A percentile compares a stretch with the other conserved stretches of the same genome.
Evolutionary conservation across 2,113 vertebrate genomes (phyloP).

Genomic region (Pteropus alecto): DNA sequence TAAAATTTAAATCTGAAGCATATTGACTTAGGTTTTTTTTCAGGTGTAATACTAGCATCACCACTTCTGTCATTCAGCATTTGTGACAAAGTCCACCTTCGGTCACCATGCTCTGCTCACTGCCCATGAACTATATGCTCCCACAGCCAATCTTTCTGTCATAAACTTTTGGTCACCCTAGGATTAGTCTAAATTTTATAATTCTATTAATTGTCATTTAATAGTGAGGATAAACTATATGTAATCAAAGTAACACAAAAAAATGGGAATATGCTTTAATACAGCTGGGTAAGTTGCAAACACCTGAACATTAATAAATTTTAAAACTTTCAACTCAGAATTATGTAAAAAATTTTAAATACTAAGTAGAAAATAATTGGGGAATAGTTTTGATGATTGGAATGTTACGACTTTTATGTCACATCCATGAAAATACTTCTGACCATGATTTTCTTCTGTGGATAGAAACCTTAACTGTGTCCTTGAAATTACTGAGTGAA

Average conservation of each 20-base stretch:
- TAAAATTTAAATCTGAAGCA: background rate
- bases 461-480: background rate
- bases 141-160: fast-evolving
- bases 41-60: fast-evolving
- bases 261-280: background rate
- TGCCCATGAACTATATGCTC: background rate
- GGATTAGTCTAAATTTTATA: background rate
- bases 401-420: background rate
- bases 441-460: background rate
- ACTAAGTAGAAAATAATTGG: background rate
- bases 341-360: background rate
- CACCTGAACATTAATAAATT: background rate
- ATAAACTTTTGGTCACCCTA: background rate
- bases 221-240: background rate
- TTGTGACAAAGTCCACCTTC: no score
- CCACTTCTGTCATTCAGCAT: fast-evolving
- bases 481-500: background rate
- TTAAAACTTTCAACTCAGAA: background rate
- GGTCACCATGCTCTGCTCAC: background rate
- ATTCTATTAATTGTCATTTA: background rate
- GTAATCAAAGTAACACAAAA: background rate
- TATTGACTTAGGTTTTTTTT: background rate
- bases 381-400: background rate
- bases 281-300: background rate
- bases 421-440: background rate